These are phyloP conservation scores for Thalassophryne amazonica DNA, from an alignment of 2,797 vertebrate genomes.

Conservation along the genomic window DNA sequence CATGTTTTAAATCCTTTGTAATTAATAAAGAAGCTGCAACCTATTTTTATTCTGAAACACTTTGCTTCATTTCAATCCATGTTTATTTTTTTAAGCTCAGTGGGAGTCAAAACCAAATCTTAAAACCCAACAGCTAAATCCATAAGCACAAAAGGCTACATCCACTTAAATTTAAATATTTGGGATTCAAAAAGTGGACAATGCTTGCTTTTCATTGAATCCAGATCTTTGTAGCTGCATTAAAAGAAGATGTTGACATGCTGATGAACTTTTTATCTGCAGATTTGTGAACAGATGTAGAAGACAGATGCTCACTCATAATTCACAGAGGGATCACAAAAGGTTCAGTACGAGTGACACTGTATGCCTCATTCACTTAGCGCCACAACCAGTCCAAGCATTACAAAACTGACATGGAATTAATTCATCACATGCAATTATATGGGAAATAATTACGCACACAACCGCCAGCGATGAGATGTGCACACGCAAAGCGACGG, in stretches of 20 bases:
- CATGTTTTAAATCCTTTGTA: no score
- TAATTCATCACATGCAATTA: constrained; percentile 16
- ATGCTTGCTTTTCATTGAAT: neutral
- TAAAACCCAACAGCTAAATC: neutral
- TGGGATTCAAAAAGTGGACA: neutral
- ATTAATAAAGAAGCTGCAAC: no score
- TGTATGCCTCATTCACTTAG: constrained; percentile 11
- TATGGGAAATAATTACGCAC: constrained; percentile 3
- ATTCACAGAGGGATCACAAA: constrained; percentile 46
- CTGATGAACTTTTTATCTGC: constrained; percentile 51
- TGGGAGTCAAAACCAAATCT: neutral
- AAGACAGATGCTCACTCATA: constrained; percentile 49
- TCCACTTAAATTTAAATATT: neutral
- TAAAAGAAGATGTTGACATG: constrained; percentile 11
- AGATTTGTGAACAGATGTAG: constrained; percentile 54
- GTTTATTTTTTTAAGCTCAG: no score
- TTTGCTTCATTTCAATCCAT: no score
- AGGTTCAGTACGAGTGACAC: constrained; percentile 51
- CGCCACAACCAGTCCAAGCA: constrained; percentile 16
- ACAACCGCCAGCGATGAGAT: neutral
- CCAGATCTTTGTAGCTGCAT: neutral
- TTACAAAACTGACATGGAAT: constrained; percentile 32
- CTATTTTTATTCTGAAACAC: no score
- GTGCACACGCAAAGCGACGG: no score
- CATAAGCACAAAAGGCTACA: neutral